Evolutionary conservation across 2,797 vertebrate genomes (phyloP).

Genomic region (Schizopygopsis pylzovi): DNA sequence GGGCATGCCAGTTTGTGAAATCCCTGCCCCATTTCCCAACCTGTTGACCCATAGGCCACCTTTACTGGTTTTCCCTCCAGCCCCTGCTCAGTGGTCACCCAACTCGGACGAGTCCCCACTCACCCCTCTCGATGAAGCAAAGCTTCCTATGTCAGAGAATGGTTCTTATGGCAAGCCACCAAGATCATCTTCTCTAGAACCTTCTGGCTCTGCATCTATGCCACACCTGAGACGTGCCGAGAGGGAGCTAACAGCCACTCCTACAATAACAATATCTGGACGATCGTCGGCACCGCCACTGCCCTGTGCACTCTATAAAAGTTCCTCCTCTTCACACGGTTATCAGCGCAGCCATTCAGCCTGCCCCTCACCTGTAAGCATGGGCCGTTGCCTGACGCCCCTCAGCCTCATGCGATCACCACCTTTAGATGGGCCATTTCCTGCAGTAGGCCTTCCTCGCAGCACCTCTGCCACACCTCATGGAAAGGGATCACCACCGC

Average conservation of each 20-base stretch:
- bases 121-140: constrained; percentile 92
- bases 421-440: constrained; percentile 88
- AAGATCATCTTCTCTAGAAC: constrained; percentile 77
- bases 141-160: constrained; percentile 92
- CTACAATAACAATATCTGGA: constrained; percentile 85
- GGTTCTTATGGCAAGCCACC: constrained; percentile 93
- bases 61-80: constrained; percentile 94
- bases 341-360: constrained; percentile 96
- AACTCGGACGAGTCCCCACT: constrained; percentile 98
- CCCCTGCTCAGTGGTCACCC: constrained; percentile 95
- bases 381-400: constrained; percentile 95
- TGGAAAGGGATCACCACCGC: constrained; percentile 87
- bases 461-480: constrained; percentile 93
- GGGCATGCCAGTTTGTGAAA: constrained; percentile 91
- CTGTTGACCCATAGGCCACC: constrained; percentile 94
- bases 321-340: constrained; percentile 85
- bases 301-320: constrained; percentile 91
- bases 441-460: constrained; percentile 81
- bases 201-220: constrained; percentile 76
- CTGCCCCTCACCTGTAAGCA: constrained; percentile 95
- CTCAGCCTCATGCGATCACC: constrained; percentile 96
- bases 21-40: constrained; percentile 97
- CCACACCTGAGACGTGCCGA: constrained; percentile 82
- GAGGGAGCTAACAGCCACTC: constrained; percentile 86
- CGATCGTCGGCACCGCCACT: constrained; percentile 95